Conservation (phyloP, 2,113 vertebrate genomes). For the Arizona elegans region DNA sequence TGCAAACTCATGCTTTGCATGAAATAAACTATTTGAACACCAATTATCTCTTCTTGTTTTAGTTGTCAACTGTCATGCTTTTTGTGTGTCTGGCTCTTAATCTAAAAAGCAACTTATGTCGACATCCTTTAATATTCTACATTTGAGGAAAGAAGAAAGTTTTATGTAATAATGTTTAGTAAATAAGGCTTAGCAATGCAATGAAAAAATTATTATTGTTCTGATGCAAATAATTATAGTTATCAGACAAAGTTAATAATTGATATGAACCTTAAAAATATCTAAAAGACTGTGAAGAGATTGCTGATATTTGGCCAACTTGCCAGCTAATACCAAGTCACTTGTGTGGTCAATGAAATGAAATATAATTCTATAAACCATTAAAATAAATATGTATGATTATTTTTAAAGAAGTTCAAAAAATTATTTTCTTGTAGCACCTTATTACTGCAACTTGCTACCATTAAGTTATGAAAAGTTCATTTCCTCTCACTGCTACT, state of each 20-base stretch:
- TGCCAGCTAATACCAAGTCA: not conserved
- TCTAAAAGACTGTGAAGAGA: not conserved
- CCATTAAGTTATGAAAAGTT: not conserved
- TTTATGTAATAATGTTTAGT: not conserved
- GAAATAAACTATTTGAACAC: not conserved
- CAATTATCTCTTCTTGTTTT: constrained; percentile 1
- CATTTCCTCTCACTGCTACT: not conserved
- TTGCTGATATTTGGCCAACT: not conserved
- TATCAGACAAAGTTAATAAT: not conserved
- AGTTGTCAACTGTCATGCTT: not conserved
- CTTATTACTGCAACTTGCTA: not conserved
- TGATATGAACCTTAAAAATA: not conserved
- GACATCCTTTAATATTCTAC: not conserved
- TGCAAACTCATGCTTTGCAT: constrained; percentile 31
- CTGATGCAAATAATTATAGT: not conserved
- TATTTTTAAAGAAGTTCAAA: not conserved
- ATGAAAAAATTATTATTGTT: not conserved
- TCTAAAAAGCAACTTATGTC: constrained; percentile 1
- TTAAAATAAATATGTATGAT: not conserved
- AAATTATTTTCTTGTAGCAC: not conserved
- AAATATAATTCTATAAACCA: not conserved
- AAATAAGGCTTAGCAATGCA: not conserved
- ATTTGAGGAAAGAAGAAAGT: accelerated
- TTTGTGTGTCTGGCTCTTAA: not conserved
- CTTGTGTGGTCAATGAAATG: not conserved